Evolutionary conservation across 1,140 invertebrate species (phyloP).

Genomic region (Panagrolaimus sp.): DNA sequence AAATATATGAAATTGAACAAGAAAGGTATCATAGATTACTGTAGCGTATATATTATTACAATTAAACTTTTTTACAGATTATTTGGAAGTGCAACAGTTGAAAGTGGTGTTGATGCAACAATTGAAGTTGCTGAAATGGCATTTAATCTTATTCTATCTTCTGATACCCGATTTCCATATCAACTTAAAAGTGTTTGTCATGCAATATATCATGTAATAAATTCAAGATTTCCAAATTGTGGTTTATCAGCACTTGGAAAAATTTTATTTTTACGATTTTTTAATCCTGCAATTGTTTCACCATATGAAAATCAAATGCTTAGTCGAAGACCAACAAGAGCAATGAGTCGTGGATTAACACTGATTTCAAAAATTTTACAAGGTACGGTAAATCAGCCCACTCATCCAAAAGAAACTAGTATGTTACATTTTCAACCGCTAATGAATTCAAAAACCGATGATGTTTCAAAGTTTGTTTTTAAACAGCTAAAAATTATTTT

Average conservation of each 20-base stretch:
- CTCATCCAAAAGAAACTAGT: constrained; percentile 89
- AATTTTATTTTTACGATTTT: constrained; percentile 89
- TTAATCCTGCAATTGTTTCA: constrained; percentile 81
- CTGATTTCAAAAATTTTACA: constrained; percentile 96
- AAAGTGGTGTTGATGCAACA: constrained; percentile 66
- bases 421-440: constrained; percentile 96
- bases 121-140: constrained; percentile 59
- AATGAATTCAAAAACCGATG: constrained; percentile 80
- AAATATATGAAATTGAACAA: constrained; percentile 83
- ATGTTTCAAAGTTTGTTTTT: constrained; percentile 65
- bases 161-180: constrained; percentile 71
- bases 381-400: constrained; percentile 95
- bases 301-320: constrained; percentile 93
- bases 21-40: constrained; percentile 59
- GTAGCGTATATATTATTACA: too few relatives aligned
- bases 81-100: constrained; percentile 3
- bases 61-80: not conserved
- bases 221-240: constrained; percentile 55
- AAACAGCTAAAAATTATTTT: too few relatives aligned
- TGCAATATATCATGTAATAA: constrained; percentile 80
- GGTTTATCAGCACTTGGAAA: constrained; percentile 72
- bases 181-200: constrained; percentile 95
- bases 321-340: constrained; percentile 73
- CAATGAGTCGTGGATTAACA: constrained; percentile 81
- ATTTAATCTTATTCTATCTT: constrained; percentile 30